phyloP scores from a whole-genome alignment of 2,797 vertebrate species.

The Phyllotis vaccarum region DNA sequence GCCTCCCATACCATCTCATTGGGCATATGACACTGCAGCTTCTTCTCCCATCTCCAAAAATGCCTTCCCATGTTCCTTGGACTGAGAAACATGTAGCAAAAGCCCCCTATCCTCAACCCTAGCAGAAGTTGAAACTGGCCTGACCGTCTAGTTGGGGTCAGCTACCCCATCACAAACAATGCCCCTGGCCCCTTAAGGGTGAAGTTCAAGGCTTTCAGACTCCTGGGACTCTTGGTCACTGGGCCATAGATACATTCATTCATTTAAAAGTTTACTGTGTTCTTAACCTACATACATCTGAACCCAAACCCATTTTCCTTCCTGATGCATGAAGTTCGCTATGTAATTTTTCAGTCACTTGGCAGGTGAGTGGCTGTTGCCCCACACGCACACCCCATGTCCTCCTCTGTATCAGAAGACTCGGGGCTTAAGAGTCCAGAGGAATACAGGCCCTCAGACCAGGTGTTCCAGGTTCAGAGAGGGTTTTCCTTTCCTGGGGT shows the following conservation, averaged over 20 bases:
- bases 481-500: not conserved
- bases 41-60: not conserved
- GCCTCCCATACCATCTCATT: too few relatives aligned
- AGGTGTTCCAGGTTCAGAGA: not conserved
- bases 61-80: not conserved
- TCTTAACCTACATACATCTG: not conserved
- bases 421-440: not conserved
- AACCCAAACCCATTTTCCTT: not conserved
- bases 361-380: accelerated
- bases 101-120: not conserved
- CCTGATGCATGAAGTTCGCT: not conserved
- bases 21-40: too few relatives aligned
- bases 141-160: not conserved
- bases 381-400: accelerated
- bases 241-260: accelerated
- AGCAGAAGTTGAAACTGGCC: not conserved
- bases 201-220: not conserved
- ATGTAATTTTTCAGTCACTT: not conserved
- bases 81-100: not conserved
- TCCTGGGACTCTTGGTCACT: not conserved
- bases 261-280: not conserved
- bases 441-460: not conserved
- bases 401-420: not conserved
- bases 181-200: not conserved
- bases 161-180: not conserved